Conservation (phyloP, 2,888 invertebrate species). For the Xestia rhomboidea region DNA sequence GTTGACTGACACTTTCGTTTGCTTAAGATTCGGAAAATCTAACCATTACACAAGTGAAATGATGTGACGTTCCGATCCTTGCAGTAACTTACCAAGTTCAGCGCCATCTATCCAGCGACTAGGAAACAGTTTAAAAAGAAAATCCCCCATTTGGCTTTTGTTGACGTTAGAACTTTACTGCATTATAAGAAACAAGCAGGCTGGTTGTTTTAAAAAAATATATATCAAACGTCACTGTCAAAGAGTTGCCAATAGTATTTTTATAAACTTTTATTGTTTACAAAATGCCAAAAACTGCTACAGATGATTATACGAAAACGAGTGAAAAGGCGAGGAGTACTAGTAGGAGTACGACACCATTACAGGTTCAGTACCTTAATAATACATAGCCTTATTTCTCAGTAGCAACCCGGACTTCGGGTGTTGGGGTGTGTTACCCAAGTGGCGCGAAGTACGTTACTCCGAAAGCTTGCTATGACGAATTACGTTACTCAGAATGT, state of each 20-base stretch:
- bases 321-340: constrained; percentile 75
- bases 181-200: background rate
- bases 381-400: background rate
- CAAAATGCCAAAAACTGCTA: constrained; percentile 74
- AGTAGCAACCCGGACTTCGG: background rate
- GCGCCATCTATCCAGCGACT: no score
- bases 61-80: no score
- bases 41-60: no score
- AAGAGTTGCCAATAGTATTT: constrained; percentile 9
- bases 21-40: no score
- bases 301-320: constrained; percentile 73
- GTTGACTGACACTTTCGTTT: no score
- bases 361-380: constrained; percentile 41
- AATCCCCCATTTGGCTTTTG: no score
- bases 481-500: no score
- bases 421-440: background rate
- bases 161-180: background rate
- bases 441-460: background rate
- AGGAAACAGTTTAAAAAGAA: no score
- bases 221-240: constrained; percentile 10
- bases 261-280: constrained; percentile 23
- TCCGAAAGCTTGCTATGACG: no score
- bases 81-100: no score
- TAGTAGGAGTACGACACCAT: constrained; percentile 69
- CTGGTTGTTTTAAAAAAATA: constrained; percentile 8